phyloP scores from a whole-genome alignment of 1,140 invertebrate genomes.

The Eumaeus atala region DNA sequence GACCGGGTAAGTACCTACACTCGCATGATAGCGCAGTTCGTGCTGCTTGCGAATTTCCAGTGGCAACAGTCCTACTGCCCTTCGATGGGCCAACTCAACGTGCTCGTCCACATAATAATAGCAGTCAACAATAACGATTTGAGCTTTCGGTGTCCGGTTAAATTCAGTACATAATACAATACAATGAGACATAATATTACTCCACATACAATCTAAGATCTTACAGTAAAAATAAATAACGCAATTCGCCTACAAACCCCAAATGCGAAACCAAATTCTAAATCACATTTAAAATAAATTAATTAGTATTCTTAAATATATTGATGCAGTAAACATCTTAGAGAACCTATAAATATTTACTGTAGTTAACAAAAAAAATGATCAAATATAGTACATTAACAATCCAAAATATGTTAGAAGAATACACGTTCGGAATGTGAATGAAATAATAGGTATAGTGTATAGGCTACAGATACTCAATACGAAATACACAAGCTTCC shows the following conservation, averaged over 20 bases:
- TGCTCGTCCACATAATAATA: too few relatives aligned
- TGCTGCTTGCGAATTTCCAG: too few relatives aligned
- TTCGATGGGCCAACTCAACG: too few relatives aligned
- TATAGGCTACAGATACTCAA: background rate
- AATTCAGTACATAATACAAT: too few relatives aligned
- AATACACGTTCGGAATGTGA: conserved; percentile 5
- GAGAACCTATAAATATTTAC: conserved; percentile 47
- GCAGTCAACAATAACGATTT: too few relatives aligned
- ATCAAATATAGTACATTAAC: conserved; percentile 21
- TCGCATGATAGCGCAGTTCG: too few relatives aligned
- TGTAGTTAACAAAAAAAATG: conserved; percentile 30
- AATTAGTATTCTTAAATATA: conserved; percentile 48
- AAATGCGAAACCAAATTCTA: conserved; percentile 64
- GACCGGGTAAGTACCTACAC: too few relatives aligned
- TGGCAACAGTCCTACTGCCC: too few relatives aligned
- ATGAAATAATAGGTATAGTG: conserved; percentile 3
- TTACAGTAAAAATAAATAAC: conserved; percentile 11
- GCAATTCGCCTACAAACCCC: conserved; percentile 36
- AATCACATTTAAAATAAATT: conserved; percentile 65
- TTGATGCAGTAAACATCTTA: conserved; percentile 41
- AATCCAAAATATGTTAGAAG: conserved; percentile 14
- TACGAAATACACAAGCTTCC: background rate
- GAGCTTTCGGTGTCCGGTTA: too few relatives aligned
- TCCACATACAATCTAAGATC: too few relatives aligned
- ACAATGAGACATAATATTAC: too few relatives aligned